A percentile compares a stretch with the other conserved stretches of the same genome.
phyloP scores from a whole-genome alignment of 2,797 vertebrate species.

The Pitangus sulphuratus region DNA sequence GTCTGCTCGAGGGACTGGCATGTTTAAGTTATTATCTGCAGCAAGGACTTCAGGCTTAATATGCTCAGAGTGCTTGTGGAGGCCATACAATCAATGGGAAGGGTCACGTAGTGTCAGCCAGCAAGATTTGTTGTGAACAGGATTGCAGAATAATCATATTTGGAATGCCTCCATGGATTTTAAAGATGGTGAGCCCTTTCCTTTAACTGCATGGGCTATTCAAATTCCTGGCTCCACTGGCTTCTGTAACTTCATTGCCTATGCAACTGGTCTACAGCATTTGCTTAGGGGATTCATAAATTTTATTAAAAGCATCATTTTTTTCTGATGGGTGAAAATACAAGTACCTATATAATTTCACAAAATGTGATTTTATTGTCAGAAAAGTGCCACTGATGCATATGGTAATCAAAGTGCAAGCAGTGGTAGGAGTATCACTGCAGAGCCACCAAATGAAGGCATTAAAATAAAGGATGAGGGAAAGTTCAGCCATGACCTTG shows the following conservation, averaged over 20 bases:
- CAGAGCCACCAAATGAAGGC: background rate
- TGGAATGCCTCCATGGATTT: background rate
- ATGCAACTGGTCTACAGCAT: background rate
- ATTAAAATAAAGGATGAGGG: background rate
- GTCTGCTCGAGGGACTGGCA: background rate
- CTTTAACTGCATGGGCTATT: background rate
- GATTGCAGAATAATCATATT: background rate
- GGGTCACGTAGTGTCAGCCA: background rate
- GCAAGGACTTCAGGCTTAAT: background rate
- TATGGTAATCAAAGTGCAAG: background rate
- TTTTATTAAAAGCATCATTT: background rate
- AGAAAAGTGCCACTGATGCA: background rate
- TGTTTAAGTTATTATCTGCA: background rate
- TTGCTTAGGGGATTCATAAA: background rate
- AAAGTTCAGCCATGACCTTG: background rate
- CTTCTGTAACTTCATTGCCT: background rate
- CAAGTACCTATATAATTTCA: background rate
- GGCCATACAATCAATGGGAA: background rate
- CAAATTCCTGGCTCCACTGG: background rate
- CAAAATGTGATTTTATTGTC: background rate
- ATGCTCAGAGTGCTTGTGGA: background rate
- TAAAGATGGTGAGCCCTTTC: background rate
- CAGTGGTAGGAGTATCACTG: background rate
- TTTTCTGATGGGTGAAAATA: background rate
- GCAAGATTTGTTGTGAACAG: background rate